Evolutionary conservation across 2,888 invertebrate species (phyloP), one percentile per base, ranked within the genome.

Genomic region (Catocala sponsa): DNA sequence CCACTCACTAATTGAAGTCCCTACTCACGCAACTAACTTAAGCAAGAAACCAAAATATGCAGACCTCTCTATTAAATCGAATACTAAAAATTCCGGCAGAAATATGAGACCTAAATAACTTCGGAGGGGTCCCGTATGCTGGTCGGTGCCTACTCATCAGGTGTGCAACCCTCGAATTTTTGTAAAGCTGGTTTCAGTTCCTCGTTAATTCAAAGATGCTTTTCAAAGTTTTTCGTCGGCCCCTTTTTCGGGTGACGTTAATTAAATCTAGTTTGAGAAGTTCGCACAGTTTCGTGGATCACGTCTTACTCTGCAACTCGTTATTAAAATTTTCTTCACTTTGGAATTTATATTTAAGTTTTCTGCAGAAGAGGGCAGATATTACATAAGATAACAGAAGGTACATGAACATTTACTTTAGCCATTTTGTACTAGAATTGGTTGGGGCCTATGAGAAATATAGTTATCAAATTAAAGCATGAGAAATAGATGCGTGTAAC

Each of bases 161-260:
- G 32, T 52, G 65, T 69, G 71, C 70, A 70, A 72, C 69, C 68
- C 44, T 74, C 72, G 78, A 82, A 82, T 81, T 83, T 79, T 71
- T 59, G 74, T 74, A 64, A 68, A 48, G 68, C 72, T 70, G 73
- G 71, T 81, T 81, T 76, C 70, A 83, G 83, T 72, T 82, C 82
- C 82, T 87, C 85, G 81, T 87, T 87, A 87, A 81, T 84, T 83
- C 79, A 77, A 74, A 76, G 77, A 79, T 81, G 79, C 82, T 81
- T 86, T 83, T 81, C 50, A 79, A 84, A 81, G 68, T 73, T 83
- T 83, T 82, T 80, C 74, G 68, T 55, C 60, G 44, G 60, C 55
- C 52, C 55, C 48, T 63, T 59, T 72, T 76, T 70, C 58, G 63
- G 74, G 61, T 60, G 69, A 65, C 68, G 70, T 81, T 85, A 84